Percentiles rank a stretch among this genome's conserved stretches.
Evolutionary conservation across 2,797 vertebrate species (phyloP).

Genomic region (Sphenopsis melanotis): DNA sequence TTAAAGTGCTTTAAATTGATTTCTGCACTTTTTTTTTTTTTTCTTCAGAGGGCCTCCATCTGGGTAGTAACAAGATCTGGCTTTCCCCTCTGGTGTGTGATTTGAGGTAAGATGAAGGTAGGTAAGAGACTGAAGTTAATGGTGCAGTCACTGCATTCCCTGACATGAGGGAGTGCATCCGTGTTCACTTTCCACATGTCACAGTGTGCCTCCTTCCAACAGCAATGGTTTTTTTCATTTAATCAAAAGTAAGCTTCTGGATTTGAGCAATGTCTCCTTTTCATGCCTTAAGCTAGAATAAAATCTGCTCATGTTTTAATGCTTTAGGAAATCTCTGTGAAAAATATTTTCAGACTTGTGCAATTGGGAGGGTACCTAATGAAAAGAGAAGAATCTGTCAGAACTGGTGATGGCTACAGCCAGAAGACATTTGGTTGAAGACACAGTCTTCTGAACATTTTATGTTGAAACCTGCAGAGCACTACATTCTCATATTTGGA

Average conservation of each 20-base stretch:
- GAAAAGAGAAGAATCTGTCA: neutral
- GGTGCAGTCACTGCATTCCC: neutral
- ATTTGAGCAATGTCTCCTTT: neutral
- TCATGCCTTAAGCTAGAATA: neutral
- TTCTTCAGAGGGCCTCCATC: neutral
- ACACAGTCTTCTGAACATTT: neutral
- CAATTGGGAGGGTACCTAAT: neutral
- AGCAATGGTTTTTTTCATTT: neutral
- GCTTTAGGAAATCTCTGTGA: neutral
- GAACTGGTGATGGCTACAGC: neutral
- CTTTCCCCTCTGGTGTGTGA: neutral
- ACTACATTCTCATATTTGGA: neutral
- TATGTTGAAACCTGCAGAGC: neutral
- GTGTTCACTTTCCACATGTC: rapidly evolving
- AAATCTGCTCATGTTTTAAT: neutral
- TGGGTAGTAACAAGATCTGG: neutral
- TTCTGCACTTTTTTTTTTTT: neutral
- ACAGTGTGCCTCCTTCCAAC: neutral
- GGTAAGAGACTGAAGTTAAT: neutral
- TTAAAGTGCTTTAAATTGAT: neutral
- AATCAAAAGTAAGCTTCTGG: neutral
- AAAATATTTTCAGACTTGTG: neutral
- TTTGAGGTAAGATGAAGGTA: rapidly evolving
- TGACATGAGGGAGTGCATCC: neutral
- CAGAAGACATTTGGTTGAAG: neutral